Base-by-base conservation (phyloP, 2,113 vertebrate genomes). In the Coracopsis vasa region DNA sequence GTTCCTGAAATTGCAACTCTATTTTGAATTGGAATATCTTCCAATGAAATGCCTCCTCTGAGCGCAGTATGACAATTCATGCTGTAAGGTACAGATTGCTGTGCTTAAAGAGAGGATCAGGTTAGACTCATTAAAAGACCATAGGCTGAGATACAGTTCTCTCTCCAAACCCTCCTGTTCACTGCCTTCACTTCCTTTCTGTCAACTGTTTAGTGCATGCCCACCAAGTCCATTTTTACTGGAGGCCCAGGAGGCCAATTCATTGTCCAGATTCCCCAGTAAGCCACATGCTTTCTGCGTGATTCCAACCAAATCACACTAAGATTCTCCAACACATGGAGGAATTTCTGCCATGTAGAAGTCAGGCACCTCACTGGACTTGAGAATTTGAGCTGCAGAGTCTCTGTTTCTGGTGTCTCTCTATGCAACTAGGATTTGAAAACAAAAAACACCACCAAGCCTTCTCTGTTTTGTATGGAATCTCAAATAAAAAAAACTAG, bases 341-440 rank as follows among this genome's bases (percentile, higher is more conserved):
- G 64, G 73, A 95, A 96, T 95, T 95, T 95, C 83, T 94, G 47
- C 69, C 70, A 20, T 16, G 80, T 44, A 91, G 83, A 86, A 89
- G 80, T 71, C 29, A 16, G 47, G 44, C 18, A 35, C 29, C 50
- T 94, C 83, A 18, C 33, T 69, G 77, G 16, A 15, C n/a, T 86
- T 70, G 35, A 86, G 66, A 80, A 44, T 82, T 15, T 69, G 27
- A 86, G 33, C 29, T 1, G 0, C 51, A 92, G 29, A 67, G 54
- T 54, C 37, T 71, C 50, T 60, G 64, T n/a, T 90, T 83, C 86
- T 89, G 20, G 37, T 67, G 11, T 78, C 29, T 89, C 33, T 9
- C 27, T 7, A 4, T 35, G 39, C 44, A 80, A 48, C 9, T 31
- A 24, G 60, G n/a, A 80, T 81, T 64, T 67, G 50, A 84, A 84